A percentile compares a stretch with the other conserved stretches of the same genome.
phyloP scores from a whole-genome alignment of 2,113 vertebrate species.

The Dinomys branickii region DNA sequence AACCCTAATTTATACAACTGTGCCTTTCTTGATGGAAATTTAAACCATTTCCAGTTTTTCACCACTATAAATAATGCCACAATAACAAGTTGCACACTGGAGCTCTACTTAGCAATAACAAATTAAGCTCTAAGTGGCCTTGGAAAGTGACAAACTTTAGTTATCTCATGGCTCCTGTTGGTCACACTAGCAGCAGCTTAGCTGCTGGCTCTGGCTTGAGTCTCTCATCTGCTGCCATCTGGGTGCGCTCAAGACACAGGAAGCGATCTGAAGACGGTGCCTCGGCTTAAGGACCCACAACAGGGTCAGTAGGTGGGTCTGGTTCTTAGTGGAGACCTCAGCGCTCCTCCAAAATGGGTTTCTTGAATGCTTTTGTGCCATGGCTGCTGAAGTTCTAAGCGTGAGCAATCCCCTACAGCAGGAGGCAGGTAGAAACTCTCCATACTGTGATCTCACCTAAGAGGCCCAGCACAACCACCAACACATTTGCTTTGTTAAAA shows the following conservation, averaged over 20 bases:
- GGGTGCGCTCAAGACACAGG: neutral
- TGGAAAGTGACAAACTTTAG: neutral
- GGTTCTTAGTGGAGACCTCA: neutral
- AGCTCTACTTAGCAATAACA: neutral
- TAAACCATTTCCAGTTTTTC: constrained; percentile 48
- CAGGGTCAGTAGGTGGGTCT: neutral
- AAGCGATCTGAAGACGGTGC: neutral
- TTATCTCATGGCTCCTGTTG: neutral
- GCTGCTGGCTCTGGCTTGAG: neutral
- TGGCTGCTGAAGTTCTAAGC: neutral
- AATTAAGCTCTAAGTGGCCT: neutral
- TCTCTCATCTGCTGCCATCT: neutral
- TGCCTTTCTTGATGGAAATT: neutral
- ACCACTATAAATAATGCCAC: neutral
- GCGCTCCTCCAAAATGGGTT: neutral
- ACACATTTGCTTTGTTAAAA: neutral
- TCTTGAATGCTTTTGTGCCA: neutral
- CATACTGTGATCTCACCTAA: neutral
- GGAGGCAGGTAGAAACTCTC: neutral
- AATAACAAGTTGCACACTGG: neutral
- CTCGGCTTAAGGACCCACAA: neutral
- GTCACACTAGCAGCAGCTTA: neutral
- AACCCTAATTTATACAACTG: neutral
- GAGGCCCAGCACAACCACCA: neutral
- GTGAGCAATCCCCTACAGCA: neutral